Conservation (phyloP, 2,888 invertebrate genomes). For the Synanthedon andrenaeformis region DNA sequence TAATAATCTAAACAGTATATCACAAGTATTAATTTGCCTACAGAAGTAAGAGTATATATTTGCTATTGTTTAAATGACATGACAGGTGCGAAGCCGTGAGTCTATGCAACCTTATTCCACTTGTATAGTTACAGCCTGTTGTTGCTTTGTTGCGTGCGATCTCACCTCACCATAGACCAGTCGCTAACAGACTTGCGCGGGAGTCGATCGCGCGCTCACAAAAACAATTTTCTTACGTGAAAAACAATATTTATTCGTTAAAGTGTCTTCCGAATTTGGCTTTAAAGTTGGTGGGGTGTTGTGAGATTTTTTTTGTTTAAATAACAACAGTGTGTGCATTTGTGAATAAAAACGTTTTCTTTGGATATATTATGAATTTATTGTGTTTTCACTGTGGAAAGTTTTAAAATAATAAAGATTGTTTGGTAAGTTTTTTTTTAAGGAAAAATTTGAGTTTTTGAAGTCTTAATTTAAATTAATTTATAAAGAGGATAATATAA, state of each 20-base stretch:
- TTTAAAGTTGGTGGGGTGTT: background rate
- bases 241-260: conserved; percentile 3
- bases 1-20: no score
- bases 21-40: no score
- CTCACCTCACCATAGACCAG: conserved; percentile 22
- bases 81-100: conserved; percentile 42
- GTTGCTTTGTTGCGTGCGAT: no score
- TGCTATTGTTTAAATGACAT: conserved; percentile 54
- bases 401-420: background rate
- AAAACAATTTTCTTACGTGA: conserved; percentile 14
- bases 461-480: no score
- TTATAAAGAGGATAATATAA: no score
- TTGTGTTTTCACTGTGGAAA: background rate
- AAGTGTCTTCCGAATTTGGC: background rate
- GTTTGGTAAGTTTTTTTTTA: background rate
- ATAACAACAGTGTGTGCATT: background rate
- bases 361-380: background rate
- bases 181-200: conserved; percentile 41
- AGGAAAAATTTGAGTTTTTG: background rate
- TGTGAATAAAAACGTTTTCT: background rate
- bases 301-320: background rate
- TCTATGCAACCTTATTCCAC: background rate
- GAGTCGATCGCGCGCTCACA: conserved; percentile 31
- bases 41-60: conserved; percentile 24
- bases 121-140: no score